phyloP scores from a whole-genome alignment of 1,140 invertebrate species.

The Drosophila orena region DNA sequence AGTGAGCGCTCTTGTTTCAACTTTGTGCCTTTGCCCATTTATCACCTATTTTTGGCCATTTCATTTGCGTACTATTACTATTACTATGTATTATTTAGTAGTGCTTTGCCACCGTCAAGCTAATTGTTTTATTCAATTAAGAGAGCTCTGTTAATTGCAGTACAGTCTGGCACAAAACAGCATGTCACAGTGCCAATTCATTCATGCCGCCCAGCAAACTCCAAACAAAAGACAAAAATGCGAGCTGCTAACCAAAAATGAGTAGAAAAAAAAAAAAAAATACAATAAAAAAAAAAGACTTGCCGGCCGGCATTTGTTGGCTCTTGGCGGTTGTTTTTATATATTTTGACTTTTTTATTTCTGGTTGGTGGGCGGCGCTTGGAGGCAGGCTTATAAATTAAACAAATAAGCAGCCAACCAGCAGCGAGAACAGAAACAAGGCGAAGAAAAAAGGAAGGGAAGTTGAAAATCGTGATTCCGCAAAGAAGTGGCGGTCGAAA shows the following conservation, averaged over 20 bases:
- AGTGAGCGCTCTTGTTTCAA: background rate
- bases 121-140: slow-evolving; percentile 13
- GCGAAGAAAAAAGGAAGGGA: background rate
- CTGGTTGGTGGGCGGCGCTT: slow-evolving; percentile 65
- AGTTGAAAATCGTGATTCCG: background rate
- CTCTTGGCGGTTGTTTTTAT: background rate
- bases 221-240: slow-evolving; percentile 24
- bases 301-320: slow-evolving; percentile 60
- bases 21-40: background rate
- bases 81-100: background rate
- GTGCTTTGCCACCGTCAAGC: background rate
- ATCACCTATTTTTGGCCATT: background rate
- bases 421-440: slow-evolving; percentile 19
- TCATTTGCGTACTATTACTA: background rate
- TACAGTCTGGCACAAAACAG: slow-evolving; percentile 22
- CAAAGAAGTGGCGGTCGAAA: background rate
- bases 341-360: slow-evolving; percentile 19
- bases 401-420: slow-evolving; percentile 73
- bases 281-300: background rate
- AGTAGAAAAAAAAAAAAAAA: background rate
- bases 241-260: slow-evolving; percentile 7
- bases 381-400: slow-evolving; percentile 68
- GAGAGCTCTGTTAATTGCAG: slow-evolving; percentile 26
- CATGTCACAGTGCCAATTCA: slow-evolving; percentile 1
- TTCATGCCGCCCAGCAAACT: slow-evolving; percentile 16